Conservation (phyloP, 2,113 vertebrate genomes). For the Calyptommatus sinebrachiatus region DNA sequence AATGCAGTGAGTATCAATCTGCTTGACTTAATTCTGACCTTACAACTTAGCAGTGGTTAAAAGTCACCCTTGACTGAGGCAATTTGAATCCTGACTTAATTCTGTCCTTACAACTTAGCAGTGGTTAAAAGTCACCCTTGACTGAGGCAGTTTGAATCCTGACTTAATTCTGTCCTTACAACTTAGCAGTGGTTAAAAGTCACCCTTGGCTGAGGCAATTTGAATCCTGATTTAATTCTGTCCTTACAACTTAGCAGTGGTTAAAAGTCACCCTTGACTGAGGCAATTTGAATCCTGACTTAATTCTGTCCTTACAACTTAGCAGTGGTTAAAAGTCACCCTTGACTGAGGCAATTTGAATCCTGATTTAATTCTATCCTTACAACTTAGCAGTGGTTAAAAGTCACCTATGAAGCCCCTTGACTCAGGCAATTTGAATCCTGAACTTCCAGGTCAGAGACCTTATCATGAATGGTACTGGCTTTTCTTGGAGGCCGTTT, state of each 20-base stretch:
- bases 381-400: too few relatives aligned
- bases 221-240: neutral
- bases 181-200: neutral
- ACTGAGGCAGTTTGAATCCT: neutral
- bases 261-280: neutral
- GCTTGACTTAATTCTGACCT: neutral
- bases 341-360: neutral
- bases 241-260: neutral
- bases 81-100: neutral
- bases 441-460: neutral
- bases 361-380: too few relatives aligned
- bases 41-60: neutral
- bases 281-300: neutral
- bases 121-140: neutral
- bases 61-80: neutral
- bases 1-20: neutral
- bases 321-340: neutral
- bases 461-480: too few relatives aligned
- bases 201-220: neutral
- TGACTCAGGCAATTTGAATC: neutral
- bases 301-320: neutral
- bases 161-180: neutral
- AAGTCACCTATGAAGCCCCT: too few relatives aligned
- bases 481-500: too few relatives aligned
- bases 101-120: neutral